Percentiles rank a stretch among this genome's conserved stretches.
Evolutionary conservation across 2,113 vertebrate species (phyloP).

Genomic region (Spizaetus ornatus): DNA sequence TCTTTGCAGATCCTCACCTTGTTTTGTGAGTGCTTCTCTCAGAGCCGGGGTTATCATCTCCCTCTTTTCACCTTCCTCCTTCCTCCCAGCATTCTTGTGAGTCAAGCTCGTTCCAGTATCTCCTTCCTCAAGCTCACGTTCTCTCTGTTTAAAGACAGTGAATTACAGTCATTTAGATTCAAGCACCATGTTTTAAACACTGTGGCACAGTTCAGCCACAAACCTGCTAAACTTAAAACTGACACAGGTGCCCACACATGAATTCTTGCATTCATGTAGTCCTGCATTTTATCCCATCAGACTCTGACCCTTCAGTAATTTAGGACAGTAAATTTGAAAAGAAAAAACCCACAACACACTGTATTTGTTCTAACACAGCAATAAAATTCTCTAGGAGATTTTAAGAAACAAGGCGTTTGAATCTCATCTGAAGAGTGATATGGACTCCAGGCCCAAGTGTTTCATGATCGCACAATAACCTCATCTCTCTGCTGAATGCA

Average conservation of each 20-base stretch:
- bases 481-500: background rate
- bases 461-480: background rate
- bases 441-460: background rate
- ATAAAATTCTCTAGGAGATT: background rate
- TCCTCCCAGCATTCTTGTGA: constrained; percentile 37
- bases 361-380: background rate
- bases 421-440: background rate
- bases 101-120: constrained; percentile 44
- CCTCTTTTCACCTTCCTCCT: constrained; percentile 70
- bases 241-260: background rate
- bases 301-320: background rate
- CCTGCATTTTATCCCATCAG: background rate
- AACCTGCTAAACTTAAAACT: background rate
- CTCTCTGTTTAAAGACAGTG: constrained; percentile 69
- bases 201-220: background rate
- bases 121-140: constrained; percentile 35
- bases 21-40: constrained; percentile 84
- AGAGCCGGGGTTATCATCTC: constrained; percentile 93
- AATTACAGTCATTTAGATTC: background rate
- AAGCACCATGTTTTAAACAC: background rate
- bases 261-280: fast-evolving
- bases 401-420: background rate
- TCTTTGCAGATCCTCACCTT: constrained; percentile 76
- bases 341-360: background rate
- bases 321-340: background rate